Evolutionary conservation across 2,113 vertebrate genomes (phyloP), one percentile per base, ranked within the genome.

Genomic region (Rhinolophus ferrumequinum): DNA sequence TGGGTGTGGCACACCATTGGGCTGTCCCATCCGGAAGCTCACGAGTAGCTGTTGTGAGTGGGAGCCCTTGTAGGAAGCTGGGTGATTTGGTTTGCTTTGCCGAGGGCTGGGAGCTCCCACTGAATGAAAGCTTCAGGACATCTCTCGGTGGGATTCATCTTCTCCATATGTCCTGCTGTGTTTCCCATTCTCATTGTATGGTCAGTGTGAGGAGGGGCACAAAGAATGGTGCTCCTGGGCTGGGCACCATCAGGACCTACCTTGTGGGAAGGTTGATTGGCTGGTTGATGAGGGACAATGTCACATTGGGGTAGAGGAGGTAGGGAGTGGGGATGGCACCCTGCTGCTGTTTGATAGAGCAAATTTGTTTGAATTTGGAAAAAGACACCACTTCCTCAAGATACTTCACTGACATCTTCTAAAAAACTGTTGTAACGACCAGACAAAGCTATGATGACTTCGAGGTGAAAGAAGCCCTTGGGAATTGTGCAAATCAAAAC

Each of bases 1-100:
- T 19, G 77, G 75, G 14, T 10, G 0, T 38, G 50, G 67, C 47
- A 47, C 8, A 3, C 12, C 0, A 0, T 0, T 3, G 47, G 4
- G 21, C 60, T 60, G 5, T 19, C 54, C n/a, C 13, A 11, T 35
- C 5, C 0, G 3, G 38, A 76, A 86, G 80, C 35, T 79, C 21
- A 0, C 9, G 1, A 1, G 8, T 1, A 24, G 30, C 26, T 5
- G n/a, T 41, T 54, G 5, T 62, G 33, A 62, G 33, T 10, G 18
- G 6, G 28, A 85, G 15, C 58, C 62, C 69, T 50, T 35, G 15
- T 13, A 50, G 26, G 66, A 28, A 44, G 50, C 62, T n/a, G 19
- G 56, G 41, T 4, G 30, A 11, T 69, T 11, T n/a, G 41, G 24
- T 28, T 26, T 87, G 15, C 35, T 22, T 1, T 41, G 69, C 19